Percentiles rank a stretch among this genome's conserved stretches.
Conservation (phyloP, 2,797 vertebrate species). For the Echiichthys vipera region DNA sequence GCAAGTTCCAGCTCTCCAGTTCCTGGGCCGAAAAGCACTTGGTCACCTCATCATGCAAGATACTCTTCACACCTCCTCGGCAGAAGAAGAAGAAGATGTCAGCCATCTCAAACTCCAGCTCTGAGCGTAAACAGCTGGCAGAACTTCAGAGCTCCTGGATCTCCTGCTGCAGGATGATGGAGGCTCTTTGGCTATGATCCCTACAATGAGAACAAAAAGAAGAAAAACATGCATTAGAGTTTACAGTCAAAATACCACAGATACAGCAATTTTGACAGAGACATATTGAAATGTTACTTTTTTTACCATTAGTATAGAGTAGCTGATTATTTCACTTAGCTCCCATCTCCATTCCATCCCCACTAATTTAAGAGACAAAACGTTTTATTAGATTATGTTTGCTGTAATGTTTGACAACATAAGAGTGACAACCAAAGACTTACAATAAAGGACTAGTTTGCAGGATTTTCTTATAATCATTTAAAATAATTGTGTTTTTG, state of each 20-base stretch:
- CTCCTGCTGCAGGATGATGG: slow-evolving; percentile 88
- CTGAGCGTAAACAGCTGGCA: slow-evolving; percentile 74
- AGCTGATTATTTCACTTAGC: slow-evolving; percentile 93
- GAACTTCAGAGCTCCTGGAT: slow-evolving; percentile 88
- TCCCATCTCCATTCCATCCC: slow-evolving; percentile 91
- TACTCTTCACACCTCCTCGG: slow-evolving; percentile 92
- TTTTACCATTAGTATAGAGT: slow-evolving; percentile 89
- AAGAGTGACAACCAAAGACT: neutral
- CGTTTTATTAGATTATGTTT: neutral
- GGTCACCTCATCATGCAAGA: slow-evolving; percentile 96
- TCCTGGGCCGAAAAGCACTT: slow-evolving; percentile 94
- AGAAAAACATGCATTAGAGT: neutral
- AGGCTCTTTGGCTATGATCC: slow-evolving; percentile 92
- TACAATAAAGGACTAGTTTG: too few species aligned
- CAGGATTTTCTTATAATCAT: too few species aligned
- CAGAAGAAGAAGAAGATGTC: slow-evolving; percentile 95
- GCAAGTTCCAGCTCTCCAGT: slow-evolving; percentile 94
- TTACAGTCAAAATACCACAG: neutral
- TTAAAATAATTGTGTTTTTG: too few species aligned
- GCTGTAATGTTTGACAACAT: neutral
- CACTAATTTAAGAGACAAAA: slow-evolving; percentile 82
- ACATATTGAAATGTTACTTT: neutral
- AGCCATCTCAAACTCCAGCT: slow-evolving; percentile 89
- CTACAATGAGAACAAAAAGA: slow-evolving; percentile 63
- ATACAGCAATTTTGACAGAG: neutral